Evolutionary conservation across 2,888 invertebrate genomes (phyloP), one percentile per base, ranked within the genome.

Genomic region (Melanchra persicariae): DNA sequence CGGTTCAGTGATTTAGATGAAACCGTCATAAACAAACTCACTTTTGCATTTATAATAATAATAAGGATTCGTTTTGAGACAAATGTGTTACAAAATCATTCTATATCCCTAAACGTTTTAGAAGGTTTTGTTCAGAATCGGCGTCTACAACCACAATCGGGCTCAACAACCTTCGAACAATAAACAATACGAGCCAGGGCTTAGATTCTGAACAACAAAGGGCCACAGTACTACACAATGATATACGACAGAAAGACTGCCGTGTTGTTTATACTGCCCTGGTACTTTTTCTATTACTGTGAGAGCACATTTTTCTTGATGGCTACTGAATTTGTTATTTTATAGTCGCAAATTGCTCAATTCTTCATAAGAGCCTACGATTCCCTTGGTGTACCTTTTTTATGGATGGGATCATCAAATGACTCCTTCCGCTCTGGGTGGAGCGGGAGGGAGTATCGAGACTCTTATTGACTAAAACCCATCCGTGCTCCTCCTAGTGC

Each of bases 161-260:
- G 78, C 82, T 77, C 82, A 78, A 78, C 77, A 63, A 81, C 81
- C 81, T 78, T 55, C 55, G 24, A 81, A 78, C 81, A 78, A 78
- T 78, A 77, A 70, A 78, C 78, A 78, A 78, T 78, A 70, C 81
- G 17, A 24, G 57, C 37, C 52, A 54, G 58, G 55, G 70, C 62
- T 81, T 70, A 81, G 77, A 64, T 76, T 65, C 62, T 62, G 15
- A 24, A 55, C 58, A 68, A 76, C 61, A 77, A 78, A 78, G 77
- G 70, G 81, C 52, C 52, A 43, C 54, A 63, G 57, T 52, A 68
- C 58, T 34, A 63, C 43, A 70, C 65, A 77, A 62, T 78, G 65
- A 70, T 49, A 57, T 49, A 59, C 63, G 64, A 68, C 45, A 57
- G 49, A 10, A 34, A 57, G 26, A 65, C 49, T 62, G 24, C 59